phyloP scores from a whole-genome alignment of 2,797 vertebrate species.

The Ceyx erithaca region DNA sequence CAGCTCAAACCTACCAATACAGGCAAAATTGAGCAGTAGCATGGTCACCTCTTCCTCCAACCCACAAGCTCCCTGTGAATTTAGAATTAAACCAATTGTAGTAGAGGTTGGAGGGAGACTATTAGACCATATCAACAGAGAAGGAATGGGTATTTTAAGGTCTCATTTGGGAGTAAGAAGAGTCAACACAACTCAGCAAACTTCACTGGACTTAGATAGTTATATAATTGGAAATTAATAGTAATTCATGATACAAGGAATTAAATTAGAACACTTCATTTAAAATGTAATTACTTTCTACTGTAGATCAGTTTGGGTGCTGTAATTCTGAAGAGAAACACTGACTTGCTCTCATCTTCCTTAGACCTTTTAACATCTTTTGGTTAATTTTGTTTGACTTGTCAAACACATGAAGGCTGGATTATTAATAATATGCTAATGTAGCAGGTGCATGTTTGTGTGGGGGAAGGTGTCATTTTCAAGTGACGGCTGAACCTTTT shows the following conservation, averaged over 20 bases:
- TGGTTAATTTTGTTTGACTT: constrained; percentile 52
- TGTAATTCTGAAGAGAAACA: constrained; percentile 29
- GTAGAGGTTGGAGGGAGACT: not conserved
- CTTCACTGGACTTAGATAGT: not conserved
- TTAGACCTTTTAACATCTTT: constrained; percentile 35
- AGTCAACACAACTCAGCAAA: not conserved
- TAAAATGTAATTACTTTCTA: constrained; percentile 25
- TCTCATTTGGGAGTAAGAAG: not conserved
- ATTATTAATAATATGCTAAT: constrained; percentile 68
- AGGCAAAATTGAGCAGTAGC: not conserved
- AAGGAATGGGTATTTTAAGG: not conserved
- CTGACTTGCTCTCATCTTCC: constrained; percentile 46
- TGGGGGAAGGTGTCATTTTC: constrained; percentile 49
- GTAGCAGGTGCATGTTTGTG: constrained; percentile 48
- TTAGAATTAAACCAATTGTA: not conserved
- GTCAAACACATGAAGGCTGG: constrained; percentile 45
- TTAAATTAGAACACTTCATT: constrained; percentile 29
- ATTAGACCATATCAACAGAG: not conserved
- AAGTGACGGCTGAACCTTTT: constrained; percentile 62
- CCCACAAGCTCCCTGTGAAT: not conserved
- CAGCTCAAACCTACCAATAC: not conserved
- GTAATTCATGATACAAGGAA: not conserved
- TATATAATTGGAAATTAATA: not conserved
- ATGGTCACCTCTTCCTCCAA: not conserved
- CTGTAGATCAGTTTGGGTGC: not conserved